A percentile compares a stretch with the other conserved stretches of the same genome.
phyloP scores from a whole-genome alignment of 2,113 vertebrate genomes.

The Okapia johnstoni region DNA sequence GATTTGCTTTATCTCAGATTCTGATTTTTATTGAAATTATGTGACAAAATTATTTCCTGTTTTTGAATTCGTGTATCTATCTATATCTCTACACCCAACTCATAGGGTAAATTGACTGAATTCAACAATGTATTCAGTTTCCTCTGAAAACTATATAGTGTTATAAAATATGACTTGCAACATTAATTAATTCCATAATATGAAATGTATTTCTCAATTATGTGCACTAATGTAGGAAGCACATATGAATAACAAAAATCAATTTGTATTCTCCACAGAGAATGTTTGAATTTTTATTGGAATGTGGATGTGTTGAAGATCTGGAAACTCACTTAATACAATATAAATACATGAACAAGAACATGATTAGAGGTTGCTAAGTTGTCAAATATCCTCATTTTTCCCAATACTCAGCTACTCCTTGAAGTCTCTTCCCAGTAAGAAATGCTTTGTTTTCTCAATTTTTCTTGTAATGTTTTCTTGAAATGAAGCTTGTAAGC shows the following conservation, averaged over 20 bases:
- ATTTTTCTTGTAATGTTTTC: background rate
- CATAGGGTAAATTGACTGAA: background rate
- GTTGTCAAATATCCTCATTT: background rate
- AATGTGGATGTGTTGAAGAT: background rate
- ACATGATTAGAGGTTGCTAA: background rate
- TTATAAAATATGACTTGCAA: background rate
- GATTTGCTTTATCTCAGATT: background rate
- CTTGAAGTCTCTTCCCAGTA: background rate
- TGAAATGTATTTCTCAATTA: slow-evolving; percentile 32
- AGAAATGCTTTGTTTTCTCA: background rate
- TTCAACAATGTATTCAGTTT: background rate
- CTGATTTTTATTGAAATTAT: background rate
- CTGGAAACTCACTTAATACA: background rate
- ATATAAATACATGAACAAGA: background rate
- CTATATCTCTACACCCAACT: background rate
- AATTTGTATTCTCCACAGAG: slow-evolving; percentile 13
- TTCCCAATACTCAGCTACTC: background rate
- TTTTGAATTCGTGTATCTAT: background rate
- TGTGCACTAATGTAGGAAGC: background rate
- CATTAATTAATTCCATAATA: slow-evolving; percentile 37
- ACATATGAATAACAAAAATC: slow-evolving; percentile 28
- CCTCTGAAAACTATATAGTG: background rate
- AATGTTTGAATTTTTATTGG: background rate
- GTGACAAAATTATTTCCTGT: background rate
- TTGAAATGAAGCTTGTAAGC: background rate